Base-by-base conservation (phyloP, 2,797 vertebrate species). In the Gymnocypris eckloni region DNA sequence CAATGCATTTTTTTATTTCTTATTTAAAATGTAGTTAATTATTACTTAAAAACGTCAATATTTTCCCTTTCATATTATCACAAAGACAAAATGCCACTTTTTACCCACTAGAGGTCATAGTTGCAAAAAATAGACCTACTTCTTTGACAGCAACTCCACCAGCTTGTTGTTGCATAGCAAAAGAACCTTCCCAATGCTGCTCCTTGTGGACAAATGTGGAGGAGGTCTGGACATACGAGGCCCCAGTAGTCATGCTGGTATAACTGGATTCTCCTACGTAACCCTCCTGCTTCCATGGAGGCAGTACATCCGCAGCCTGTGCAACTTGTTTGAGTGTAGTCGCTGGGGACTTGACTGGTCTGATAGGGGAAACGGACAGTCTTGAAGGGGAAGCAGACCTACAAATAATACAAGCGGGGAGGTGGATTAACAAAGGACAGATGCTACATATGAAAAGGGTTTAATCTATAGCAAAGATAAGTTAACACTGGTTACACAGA, bases 251-350 rank as follows among this genome's bases (percentile, higher is more conserved):
- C 90, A 96, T 76, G n/a, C 83, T 94, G 2, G 94, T 94, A 92
- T 93, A 95, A 87, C 94, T 93, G 52, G 94, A 41, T 92, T 97
- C 97, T 0, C 91, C 91, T 88, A 93, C 6, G 2, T 94, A 96
- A 81, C 94, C 96, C 89, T 94, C 97, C 84, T 96, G 96, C 89
- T 96, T 99, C 98, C 98, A 99, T 79, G 98, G 98, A 10, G 98
- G 98, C 87, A 95, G 95, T 54, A 97, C 95, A 3, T 99, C 97
- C 0, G 93, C 83, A 12, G 92, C 92, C 45, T 86, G 85, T 0
- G 11, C 67, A 3, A 85, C 43, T 86, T 93, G 90, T 90, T 93
- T 96, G 13, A 94, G 94, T 0, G 92, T 77, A 22, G 95, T 94
- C 86, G 96, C 69, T 0, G 97, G 97, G 22, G 97, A 97, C 90